phyloP scores from a whole-genome alignment of 2,888 invertebrate species.

The Nomada fabriciana region DNA sequence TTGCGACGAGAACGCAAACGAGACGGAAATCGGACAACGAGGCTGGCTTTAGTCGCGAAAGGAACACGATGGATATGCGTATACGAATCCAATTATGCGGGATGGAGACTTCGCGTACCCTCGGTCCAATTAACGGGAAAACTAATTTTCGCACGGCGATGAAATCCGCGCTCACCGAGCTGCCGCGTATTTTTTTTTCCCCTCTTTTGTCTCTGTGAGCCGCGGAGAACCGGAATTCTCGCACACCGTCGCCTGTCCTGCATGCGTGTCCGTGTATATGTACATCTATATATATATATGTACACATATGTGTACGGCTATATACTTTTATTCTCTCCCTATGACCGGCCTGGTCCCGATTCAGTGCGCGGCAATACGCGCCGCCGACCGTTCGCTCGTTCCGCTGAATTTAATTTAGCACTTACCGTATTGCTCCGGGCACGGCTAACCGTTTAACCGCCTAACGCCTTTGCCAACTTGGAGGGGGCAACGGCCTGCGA shows the following conservation, averaged over 20 bases:
- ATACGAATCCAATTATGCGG: slow-evolving; percentile 73
- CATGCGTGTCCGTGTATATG: neutral
- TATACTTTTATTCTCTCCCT: slow-evolving; percentile 8
- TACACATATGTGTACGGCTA: neutral
- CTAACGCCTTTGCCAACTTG: slow-evolving; percentile 71
- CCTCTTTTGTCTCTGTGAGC: slow-evolving; percentile 44
- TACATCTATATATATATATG: neutral
- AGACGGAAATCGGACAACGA: slow-evolving; percentile 56
- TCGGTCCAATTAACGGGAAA: slow-evolving; percentile 81
- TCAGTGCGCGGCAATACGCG: slow-evolving; percentile 69
- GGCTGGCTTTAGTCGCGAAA: slow-evolving; percentile 25
- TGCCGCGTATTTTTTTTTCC: slow-evolving; percentile 45
- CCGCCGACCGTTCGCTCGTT: slow-evolving; percentile 49
- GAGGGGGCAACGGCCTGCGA: slow-evolving; percentile 34
- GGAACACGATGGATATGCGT: slow-evolving; percentile 42
- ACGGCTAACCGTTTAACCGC: slow-evolving; percentile 74
- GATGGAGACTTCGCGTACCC: slow-evolving; percentile 63
- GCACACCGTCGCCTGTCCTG: neutral
- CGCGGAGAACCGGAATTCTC: slow-evolving; percentile 8
- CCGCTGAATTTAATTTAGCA: slow-evolving; percentile 80
- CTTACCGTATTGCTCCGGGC: slow-evolving; percentile 75
- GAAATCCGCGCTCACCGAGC: slow-evolving; percentile 60
- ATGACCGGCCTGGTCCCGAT: slow-evolving; percentile 21
- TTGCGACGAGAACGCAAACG: slow-evolving; percentile 32
- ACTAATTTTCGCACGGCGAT: slow-evolving; percentile 78